A percentile compares a stretch with the other conserved stretches of the same genome.
Evolutionary conservation across 2,888 invertebrate genomes (phyloP).

Genomic region (Stegana nigrithorax): DNA sequence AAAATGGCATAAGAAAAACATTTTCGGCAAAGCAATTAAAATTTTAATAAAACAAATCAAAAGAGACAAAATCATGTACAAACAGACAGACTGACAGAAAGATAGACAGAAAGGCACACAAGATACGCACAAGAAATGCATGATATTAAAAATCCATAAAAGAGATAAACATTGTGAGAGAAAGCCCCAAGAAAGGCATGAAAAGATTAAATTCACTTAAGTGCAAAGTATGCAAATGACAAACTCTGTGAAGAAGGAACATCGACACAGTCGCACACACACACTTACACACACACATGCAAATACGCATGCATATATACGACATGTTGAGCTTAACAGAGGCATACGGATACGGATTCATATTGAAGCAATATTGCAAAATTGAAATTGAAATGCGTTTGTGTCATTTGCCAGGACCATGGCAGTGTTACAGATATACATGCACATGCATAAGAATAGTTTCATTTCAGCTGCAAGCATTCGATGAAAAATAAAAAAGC

Average conservation of each 20-base stretch:
- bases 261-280: slow-evolving; percentile 18
- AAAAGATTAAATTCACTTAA: slow-evolving; percentile 43
- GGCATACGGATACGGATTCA: too few relatives aligned
- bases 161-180: slow-evolving; percentile 31
- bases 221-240: slow-evolving; percentile 46
- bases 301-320: background rate
- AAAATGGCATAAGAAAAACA: slow-evolving; percentile 14
- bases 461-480: slow-evolving; percentile 25
- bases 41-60: slow-evolving; percentile 38
- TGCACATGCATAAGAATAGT: background rate
- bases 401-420: slow-evolving; percentile 31
- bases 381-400: slow-evolving; percentile 43
- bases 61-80: background rate
- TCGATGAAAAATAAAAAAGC: background rate
- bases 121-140: slow-evolving; percentile 8
- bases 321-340: slow-evolving; percentile 3
- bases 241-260: slow-evolving; percentile 28
- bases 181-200: slow-evolving; percentile 12
- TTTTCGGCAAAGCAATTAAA: slow-evolving; percentile 39
- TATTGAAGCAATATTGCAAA: slow-evolving; percentile 40
- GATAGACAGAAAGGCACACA: background rate
- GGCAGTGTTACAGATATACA: slow-evolving; percentile 1
- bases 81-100: background rate
- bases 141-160: slow-evolving; percentile 35
- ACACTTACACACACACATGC: background rate